Conservation (phyloP, 2,888 invertebrate species). For the Andrena bicolor region DNA sequence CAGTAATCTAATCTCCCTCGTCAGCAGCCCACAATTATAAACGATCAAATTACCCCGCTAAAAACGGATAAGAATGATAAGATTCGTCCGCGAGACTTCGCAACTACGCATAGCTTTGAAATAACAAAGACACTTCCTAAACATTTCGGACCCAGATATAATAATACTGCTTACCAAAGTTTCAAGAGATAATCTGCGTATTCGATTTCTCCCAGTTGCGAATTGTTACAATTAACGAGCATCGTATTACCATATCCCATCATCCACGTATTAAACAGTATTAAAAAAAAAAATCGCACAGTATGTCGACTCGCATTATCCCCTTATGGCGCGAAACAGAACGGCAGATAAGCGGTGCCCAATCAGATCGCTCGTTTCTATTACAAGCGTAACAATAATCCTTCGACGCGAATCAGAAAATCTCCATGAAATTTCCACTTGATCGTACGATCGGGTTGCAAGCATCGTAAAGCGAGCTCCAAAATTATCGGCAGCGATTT, state of each 20-base stretch:
- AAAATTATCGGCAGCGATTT: slow-evolving; percentile 25
- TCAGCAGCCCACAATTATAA: background rate
- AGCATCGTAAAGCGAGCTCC: background rate
- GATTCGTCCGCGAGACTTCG: background rate
- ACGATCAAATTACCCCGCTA: background rate
- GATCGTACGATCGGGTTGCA: background rate
- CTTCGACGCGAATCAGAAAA: background rate
- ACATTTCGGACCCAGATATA: background rate
- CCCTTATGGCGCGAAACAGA: background rate
- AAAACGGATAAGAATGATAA: background rate
- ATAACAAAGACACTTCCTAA: background rate
- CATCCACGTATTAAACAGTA: background rate
- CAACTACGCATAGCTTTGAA: background rate
- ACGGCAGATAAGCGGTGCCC: background rate
- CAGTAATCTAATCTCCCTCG: slow-evolving; percentile 33
- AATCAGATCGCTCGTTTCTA: background rate
- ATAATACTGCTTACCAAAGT: background rate
- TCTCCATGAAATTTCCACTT: background rate
- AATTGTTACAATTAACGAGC: slow-evolving; percentile 7
- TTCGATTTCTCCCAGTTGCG: slow-evolving; percentile 13
- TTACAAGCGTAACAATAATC: background rate
- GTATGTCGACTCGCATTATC: no score
- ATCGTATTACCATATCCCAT: slow-evolving; percentile 26
- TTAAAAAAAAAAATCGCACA: no score
- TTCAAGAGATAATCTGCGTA: background rate